These are phyloP conservation scores for Daboia siamensis DNA, from an alignment of 2,113 vertebrate genomes.

Conservation along the genomic window DNA sequence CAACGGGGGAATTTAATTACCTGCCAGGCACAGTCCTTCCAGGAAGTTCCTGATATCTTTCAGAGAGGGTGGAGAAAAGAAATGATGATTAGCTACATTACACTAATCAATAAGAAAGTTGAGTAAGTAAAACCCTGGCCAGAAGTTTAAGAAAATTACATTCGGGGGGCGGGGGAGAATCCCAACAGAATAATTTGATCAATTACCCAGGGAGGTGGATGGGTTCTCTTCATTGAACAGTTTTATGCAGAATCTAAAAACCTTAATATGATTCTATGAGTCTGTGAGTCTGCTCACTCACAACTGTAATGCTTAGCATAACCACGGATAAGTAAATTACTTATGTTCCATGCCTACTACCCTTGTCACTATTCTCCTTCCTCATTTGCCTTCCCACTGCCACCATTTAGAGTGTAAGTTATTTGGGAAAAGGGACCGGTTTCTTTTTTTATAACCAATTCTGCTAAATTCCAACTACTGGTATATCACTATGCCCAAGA, in stretches of 20 bases:
- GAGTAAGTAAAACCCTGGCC: neutral
- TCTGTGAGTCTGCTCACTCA: neutral
- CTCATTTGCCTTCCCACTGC: neutral
- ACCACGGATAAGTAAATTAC: neutral
- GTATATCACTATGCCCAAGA: neutral
- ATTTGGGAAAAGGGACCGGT: neutral
- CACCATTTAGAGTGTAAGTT: neutral
- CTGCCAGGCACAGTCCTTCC: neutral
- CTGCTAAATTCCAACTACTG: neutral
- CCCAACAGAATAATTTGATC: neutral
- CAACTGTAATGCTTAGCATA: neutral
- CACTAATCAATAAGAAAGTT: neutral
- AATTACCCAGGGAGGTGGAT: neutral
- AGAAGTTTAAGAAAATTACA: neutral
- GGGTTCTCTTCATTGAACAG: neutral
- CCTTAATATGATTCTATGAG: neutral
- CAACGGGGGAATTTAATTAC: neutral
- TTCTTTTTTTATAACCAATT: neutral
- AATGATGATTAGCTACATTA: neutral
- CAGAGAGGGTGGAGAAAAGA: neutral
- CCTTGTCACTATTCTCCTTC: neutral
- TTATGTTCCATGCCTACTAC: neutral
- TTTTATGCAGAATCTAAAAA: neutral
- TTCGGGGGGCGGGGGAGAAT: neutral
- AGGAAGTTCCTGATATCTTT: neutral